phyloP scores from a whole-genome alignment of 2,113 vertebrate genomes.

The Todiramphus chloris region DNA sequence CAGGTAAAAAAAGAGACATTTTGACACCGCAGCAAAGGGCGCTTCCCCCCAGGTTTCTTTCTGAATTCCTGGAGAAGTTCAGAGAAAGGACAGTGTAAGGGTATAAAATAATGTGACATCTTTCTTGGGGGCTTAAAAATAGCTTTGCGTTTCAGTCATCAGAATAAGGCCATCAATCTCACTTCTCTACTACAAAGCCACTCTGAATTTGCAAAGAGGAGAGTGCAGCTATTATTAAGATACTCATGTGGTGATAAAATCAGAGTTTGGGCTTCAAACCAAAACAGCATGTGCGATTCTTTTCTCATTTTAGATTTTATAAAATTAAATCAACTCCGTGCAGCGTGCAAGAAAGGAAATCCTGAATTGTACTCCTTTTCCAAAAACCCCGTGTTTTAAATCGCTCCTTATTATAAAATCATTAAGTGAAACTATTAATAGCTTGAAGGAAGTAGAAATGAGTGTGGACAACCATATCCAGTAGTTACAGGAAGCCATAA shows the following conservation, averaged over 20 bases:
- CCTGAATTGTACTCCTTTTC: not conserved
- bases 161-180: not conserved
- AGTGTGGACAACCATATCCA: not conserved
- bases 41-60: not conserved
- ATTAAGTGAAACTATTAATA: not conserved
- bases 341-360: not conserved
- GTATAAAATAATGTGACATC: not conserved
- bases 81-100: not conserved
- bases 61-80: not conserved
- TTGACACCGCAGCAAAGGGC: not conserved
- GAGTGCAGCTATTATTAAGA: not conserved
- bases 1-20: not conserved
- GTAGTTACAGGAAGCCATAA: not conserved
- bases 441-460: not conserved
- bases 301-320: not conserved
- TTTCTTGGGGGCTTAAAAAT: slow-evolving; percentile 1
- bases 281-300: not conserved
- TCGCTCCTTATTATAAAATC: not conserved
- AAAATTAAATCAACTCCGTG: not conserved
- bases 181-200: not conserved
- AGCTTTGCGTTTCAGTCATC: not conserved
- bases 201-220: not conserved
- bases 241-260: not conserved
- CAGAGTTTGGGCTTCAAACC: not conserved
- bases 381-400: not conserved